Percentiles rank a stretch among this genome's conserved stretches.
Conservation (phyloP, 1,140 invertebrate species). For the Trissolcus basalis region DNA sequence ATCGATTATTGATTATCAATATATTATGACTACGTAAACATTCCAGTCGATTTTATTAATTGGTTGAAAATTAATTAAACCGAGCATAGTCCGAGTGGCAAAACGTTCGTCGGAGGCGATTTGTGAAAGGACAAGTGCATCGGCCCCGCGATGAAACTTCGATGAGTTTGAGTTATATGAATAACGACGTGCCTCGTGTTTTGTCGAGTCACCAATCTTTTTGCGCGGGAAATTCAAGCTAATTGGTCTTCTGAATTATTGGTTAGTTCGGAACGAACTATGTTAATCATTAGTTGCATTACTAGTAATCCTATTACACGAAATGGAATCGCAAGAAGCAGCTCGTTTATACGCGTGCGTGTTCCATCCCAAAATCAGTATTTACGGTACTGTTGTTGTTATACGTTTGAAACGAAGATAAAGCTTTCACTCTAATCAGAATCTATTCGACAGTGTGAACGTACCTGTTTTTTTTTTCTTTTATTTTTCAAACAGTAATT, state of each 20-base stretch:
- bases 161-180: too few relatives aligned
- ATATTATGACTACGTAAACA: too few relatives aligned
- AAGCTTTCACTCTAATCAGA: slow-evolving; percentile 20
- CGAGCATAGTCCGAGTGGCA: too few relatives aligned
- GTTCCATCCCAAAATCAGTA: slow-evolving; percentile 13
- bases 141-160: too few relatives aligned
- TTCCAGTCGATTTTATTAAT: too few relatives aligned
- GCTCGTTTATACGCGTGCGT: slow-evolving; percentile 38
- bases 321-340: slow-evolving; percentile 42
- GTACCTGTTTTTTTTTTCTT: too few relatives aligned
- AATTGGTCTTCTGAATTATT: slow-evolving; percentile 47
- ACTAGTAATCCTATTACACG: slow-evolving; percentile 45
- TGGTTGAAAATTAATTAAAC: too few relatives aligned
- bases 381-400: slow-evolving; percentile 13
- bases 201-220: slow-evolving; percentile 45
- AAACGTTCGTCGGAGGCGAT: too few relatives aligned
- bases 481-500: too few relatives aligned
- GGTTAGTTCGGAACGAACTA: slow-evolving; percentile 34
- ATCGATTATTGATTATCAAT: too few relatives aligned
- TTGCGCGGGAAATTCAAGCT: slow-evolving; percentile 12
- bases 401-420: slow-evolving; percentile 15
- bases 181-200: neutral
- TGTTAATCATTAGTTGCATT: slow-evolving; percentile 49
- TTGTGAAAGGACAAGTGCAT: too few relatives aligned
- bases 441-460: slow-evolving; percentile 9